Percentiles rank a stretch among this genome's conserved stretches.
Evolutionary conservation across 1,140 invertebrate species (phyloP).

Genomic region (Eriosoma lanigerum): DNA sequence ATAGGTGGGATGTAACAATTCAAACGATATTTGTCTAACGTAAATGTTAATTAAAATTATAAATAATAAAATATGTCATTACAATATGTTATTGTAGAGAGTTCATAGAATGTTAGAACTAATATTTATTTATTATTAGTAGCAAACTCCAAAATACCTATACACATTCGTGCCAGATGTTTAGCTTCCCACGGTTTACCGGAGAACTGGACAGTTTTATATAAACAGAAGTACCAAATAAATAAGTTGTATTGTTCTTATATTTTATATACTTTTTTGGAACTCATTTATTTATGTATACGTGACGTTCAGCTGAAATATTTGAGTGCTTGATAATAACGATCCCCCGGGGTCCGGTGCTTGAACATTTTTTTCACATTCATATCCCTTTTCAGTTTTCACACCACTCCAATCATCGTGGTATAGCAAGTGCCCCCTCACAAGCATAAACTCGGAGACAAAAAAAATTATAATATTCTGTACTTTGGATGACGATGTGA

Average conservation of each 20-base stretch:
- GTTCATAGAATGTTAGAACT: background rate
- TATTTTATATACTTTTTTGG: constrained; percentile 25
- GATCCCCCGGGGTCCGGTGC: constrained; percentile 11
- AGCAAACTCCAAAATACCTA: background rate
- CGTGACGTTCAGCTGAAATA: constrained; percentile 34
- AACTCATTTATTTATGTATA: constrained; percentile 40
- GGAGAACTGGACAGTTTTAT: constrained; percentile 7
- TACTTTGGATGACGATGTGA: background rate
- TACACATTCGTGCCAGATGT: constrained; percentile 9
- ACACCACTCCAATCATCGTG: constrained; percentile 27
- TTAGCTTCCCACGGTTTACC: background rate
- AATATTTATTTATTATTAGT: constrained; percentile 20
- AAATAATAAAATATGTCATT: background rate
- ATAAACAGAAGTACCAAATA: background rate
- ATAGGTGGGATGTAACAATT: too few species aligned
- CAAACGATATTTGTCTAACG: too few species aligned
- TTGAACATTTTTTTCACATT: constrained; percentile 29
- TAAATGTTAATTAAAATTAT: background rate
- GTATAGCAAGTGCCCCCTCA: constrained; percentile 17
- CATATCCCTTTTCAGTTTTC: background rate
- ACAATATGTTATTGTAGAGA: background rate
- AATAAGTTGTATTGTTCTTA: constrained; percentile 34
- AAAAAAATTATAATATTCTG: background rate
- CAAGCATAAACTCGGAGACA: background rate
- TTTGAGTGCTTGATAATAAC: constrained; percentile 42